A percentile compares a stretch with the other conserved stretches of the same genome.
These are phyloP conservation scores for Motacilla alba DNA, from an alignment of 2,113 vertebrate species.

Conservation along the genomic window DNA sequence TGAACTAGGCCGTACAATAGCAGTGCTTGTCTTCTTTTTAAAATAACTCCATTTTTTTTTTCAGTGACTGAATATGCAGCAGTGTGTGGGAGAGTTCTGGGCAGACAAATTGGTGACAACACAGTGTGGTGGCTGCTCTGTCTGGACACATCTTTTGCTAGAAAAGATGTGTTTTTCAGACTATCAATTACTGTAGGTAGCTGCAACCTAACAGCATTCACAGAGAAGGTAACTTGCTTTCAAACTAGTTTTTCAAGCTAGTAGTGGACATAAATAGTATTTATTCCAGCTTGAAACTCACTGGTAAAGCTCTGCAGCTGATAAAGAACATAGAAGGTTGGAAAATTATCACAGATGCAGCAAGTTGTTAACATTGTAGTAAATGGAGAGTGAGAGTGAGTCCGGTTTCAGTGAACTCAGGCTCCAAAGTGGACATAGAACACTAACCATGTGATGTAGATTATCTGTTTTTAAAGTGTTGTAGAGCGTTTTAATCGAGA, in stretches of 20 bases:
- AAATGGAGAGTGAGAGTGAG: background rate
- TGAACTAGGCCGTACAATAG: background rate
- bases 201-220: background rate
- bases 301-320: background rate
- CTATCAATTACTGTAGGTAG: background rate
- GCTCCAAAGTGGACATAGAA: background rate
- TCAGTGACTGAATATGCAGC: background rate
- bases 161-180: background rate
- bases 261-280: background rate
- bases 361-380: background rate
- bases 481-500: background rate
- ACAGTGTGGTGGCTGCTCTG: background rate
- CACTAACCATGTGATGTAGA: background rate
- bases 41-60: conserved; percentile 42
- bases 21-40: background rate
- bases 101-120: background rate
- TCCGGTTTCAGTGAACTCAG: background rate
- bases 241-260: background rate
- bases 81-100: background rate
- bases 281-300: background rate
- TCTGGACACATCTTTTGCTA: background rate
- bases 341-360: background rate
- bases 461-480: conserved; percentile 16
- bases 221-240: background rate
- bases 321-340: background rate